Evolutionary conservation across 2,797 vertebrate species (phyloP).

Genomic region (Paratrypauchen microcephalus): DNA sequence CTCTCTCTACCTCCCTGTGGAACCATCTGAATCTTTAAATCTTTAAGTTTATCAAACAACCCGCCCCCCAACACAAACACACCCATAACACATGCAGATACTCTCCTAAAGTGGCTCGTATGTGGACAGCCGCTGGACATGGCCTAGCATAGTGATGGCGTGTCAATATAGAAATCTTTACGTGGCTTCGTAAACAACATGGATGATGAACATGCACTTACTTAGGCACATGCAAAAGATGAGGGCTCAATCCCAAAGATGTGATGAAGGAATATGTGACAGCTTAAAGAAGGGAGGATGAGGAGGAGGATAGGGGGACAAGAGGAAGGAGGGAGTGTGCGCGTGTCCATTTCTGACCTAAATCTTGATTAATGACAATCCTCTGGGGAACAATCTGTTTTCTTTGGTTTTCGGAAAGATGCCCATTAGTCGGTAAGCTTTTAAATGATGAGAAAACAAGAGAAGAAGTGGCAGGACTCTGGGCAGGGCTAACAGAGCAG

Average conservation of each 20-base stretch:
- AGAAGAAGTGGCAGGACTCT: slow-evolving; percentile 5
- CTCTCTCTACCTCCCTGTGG: slow-evolving; percentile 32
- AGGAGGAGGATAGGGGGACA: slow-evolving; percentile 1
- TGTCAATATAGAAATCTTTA: slow-evolving; percentile 19
- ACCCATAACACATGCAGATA: slow-evolving; percentile 39
- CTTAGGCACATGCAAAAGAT: slow-evolving; percentile 65
- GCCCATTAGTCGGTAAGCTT: slow-evolving; percentile 38
- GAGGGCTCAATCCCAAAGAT: slow-evolving; percentile 28
- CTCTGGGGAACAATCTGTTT: slow-evolving; percentile 57
- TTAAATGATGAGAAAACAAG: slow-evolving; percentile 40
- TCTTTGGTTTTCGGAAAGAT: slow-evolving; percentile 39
- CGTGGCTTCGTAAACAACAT: slow-evolving; percentile 55
- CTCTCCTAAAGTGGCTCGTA: slow-evolving; percentile 69
- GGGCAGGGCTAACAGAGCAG: neutral
- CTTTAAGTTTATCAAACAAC: slow-evolving; percentile 57
- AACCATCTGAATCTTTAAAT: slow-evolving; percentile 34
- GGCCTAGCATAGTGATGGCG: slow-evolving; percentile 53
- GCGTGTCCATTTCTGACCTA: slow-evolving; percentile 71
- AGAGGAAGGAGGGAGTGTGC: slow-evolving; percentile 36
- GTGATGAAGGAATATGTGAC: slow-evolving; percentile 28
- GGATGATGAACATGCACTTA: slow-evolving; percentile 67
- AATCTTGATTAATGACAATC: slow-evolving; percentile 60
- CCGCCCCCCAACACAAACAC: slow-evolving; percentile 13
- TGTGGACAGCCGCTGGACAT: slow-evolving; percentile 76
- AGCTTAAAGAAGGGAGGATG: neutral